Evolutionary conservation across 2,797 vertebrate genomes (phyloP).

Genomic region (Scyliorhinus canicula): DNA sequence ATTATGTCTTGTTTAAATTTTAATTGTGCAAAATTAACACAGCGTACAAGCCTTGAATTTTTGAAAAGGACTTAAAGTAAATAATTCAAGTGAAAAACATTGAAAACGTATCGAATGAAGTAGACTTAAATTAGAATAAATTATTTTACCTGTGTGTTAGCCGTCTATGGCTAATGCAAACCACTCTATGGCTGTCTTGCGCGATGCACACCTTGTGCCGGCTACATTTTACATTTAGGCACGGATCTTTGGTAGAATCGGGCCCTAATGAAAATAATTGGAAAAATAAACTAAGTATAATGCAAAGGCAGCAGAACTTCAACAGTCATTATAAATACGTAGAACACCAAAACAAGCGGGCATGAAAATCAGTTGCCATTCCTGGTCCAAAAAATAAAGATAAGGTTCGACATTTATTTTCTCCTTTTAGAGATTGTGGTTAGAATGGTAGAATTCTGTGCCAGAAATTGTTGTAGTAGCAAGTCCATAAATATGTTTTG

Average conservation of each 20-base stretch:
- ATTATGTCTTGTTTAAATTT: neutral
- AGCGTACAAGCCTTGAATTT: neutral
- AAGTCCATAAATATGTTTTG: neutral
- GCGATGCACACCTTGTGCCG: slow-evolving; percentile 88
- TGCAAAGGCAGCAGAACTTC: neutral
- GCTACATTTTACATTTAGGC: slow-evolving; percentile 90
- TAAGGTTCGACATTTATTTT: neutral
- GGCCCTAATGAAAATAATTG: slow-evolving; percentile 62
- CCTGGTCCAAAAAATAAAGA: neutral
- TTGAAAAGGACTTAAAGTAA: neutral
- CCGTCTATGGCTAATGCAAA: slow-evolving; percentile 84
- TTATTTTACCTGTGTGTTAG: slow-evolving; percentile 72
- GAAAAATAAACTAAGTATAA: neutral
- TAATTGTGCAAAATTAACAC: neutral
- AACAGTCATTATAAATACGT: neutral
- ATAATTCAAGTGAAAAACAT: neutral
- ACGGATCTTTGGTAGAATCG: slow-evolving; percentile 89
- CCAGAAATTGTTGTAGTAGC: neutral
- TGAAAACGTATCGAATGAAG: neutral
- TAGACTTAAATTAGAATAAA: neutral
- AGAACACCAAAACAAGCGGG: neutral
- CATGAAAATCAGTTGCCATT: neutral
- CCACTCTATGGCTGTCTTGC: slow-evolving; percentile 78
- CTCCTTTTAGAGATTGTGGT: neutral
- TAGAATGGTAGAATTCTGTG: neutral